Percentiles rank a stretch among this genome's conserved stretches.
Conservation (phyloP, 2,888 invertebrate genomes). For the Agrypnus murinus region DNA sequence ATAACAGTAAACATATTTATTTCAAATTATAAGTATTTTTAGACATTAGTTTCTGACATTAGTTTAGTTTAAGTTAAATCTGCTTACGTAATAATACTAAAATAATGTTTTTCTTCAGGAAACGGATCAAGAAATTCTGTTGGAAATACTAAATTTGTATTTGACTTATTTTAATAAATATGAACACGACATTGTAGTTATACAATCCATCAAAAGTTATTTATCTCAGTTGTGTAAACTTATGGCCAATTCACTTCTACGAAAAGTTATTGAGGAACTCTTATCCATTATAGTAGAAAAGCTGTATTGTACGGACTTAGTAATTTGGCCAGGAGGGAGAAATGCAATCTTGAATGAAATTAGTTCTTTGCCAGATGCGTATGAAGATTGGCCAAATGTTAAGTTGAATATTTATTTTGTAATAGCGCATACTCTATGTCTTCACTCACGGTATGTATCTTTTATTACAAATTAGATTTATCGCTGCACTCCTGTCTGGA, state of each 20-base stretch:
- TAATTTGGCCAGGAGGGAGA: constrained; percentile 12
- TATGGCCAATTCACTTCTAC: background rate
- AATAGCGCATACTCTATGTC: constrained; percentile 1
- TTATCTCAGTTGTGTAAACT: background rate
- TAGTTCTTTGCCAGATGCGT: background rate
- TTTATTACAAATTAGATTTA: background rate
- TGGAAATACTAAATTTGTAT: background rate
- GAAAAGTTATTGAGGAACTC: constrained; percentile 1
- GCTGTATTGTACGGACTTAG: background rate
- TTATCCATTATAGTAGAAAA: background rate
- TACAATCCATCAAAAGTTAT: background rate
- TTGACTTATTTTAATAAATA: background rate
- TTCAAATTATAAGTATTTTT: too few species aligned
- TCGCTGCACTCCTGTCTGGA: background rate
- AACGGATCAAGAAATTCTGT: background rate
- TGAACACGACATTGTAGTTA: background rate
- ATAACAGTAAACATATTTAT: too few species aligned
- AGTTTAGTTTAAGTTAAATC: too few species aligned
- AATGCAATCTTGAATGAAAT: constrained; percentile 7
- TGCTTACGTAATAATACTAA: too few species aligned
- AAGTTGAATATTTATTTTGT: constrained; percentile 14
- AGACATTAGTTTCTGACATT: too few species aligned
- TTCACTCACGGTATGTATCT: background rate
- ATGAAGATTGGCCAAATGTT: constrained; percentile 22
- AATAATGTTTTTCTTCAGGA: background rate